A percentile compares a stretch with the other conserved stretches of the same genome.
phyloP scores from a whole-genome alignment of 1,140 invertebrate genomes.

The Heterodera schachtii region DNA sequence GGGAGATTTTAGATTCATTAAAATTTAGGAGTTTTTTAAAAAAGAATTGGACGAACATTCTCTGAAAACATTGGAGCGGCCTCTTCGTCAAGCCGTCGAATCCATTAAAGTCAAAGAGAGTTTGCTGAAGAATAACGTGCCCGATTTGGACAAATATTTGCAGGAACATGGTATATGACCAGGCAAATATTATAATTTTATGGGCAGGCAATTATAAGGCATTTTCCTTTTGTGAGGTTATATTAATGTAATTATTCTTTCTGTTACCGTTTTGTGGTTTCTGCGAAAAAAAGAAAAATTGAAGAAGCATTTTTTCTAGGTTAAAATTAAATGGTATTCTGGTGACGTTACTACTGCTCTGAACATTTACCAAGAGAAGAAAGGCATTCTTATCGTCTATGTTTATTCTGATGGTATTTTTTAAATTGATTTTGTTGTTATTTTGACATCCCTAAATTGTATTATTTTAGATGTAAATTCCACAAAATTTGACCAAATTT shows the following conservation, averaged over 20 bases:
- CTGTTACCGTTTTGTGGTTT: too few species aligned
- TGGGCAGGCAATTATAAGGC: too few species aligned
- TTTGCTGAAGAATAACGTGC: conserved; percentile 35
- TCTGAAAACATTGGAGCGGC: conserved; percentile 34
- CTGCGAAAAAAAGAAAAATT: too few species aligned
- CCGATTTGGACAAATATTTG: conserved; percentile 29
- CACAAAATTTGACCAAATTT: conserved; percentile 25
- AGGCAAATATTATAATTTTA: too few species aligned
- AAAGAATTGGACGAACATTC: conserved; percentile 27
- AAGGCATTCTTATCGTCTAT: conserved; percentile 39
- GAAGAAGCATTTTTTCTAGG: too few species aligned
- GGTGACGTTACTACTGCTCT: conserved; percentile 37
- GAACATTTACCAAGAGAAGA: conserved; percentile 39
- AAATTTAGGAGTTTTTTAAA: conserved; percentile 34
- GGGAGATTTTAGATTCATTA: conserved; percentile 1
- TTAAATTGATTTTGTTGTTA: conserved; percentile 20
- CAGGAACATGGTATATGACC: background rate
- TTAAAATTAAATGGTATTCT: conserved; percentile 42
- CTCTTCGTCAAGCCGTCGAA: conserved; percentile 33
- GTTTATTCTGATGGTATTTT: conserved; percentile 21
- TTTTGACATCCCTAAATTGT: background rate
- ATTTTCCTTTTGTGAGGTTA: too few species aligned
- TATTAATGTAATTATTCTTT: too few species aligned
- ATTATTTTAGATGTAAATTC: conserved; percentile 35
- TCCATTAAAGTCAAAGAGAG: conserved; percentile 36